A percentile compares a stretch with the other conserved stretches of the same genome.
These are phyloP conservation scores for Hylaeus anthracinus DNA, from an alignment of 1,140 invertebrate species.

Conservation along the genomic window DNA sequence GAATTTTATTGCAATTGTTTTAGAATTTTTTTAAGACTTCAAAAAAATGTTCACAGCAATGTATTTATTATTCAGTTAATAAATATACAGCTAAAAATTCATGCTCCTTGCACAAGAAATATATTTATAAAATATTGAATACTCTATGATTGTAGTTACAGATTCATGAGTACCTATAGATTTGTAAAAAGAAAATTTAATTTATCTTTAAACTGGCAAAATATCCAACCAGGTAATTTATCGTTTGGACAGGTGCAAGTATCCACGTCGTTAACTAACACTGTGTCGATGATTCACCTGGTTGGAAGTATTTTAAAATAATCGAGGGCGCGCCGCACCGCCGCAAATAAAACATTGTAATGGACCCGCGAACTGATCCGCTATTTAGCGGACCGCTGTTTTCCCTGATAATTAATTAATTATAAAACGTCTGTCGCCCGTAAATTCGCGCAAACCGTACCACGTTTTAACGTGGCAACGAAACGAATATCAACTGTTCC, in stretches of 20 bases:
- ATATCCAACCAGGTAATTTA: slow-evolving; percentile 6
- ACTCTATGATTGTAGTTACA: too few relatives aligned
- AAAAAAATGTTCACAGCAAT: too few relatives aligned
- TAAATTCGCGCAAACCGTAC: background rate
- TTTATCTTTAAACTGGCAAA: too few relatives aligned
- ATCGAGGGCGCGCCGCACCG: background rate
- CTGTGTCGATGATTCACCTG: slow-evolving; percentile 5
- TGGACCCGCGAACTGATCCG: slow-evolving; percentile 1
- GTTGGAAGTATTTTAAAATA: slow-evolving; percentile 26
- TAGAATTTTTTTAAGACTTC: too few relatives aligned
- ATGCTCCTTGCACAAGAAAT: too few relatives aligned
- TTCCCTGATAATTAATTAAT: slow-evolving; percentile 20
- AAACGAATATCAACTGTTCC: background rate
- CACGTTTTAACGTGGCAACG: background rate
- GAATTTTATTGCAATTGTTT: too few relatives aligned
- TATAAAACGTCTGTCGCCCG: background rate
- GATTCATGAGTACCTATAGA: too few relatives aligned
- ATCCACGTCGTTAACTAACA: slow-evolving; percentile 19
- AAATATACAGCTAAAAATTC: too few relatives aligned
- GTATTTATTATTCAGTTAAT: too few relatives aligned
- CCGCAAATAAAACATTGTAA: slow-evolving; percentile 30
- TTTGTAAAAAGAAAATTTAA: too few relatives aligned
- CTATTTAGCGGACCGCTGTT: slow-evolving; percentile 2
- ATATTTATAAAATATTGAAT: too few relatives aligned
- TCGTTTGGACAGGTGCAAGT: slow-evolving; percentile 4